Evolutionary conservation across 2,113 vertebrate genomes (phyloP).

Genomic region (Smithornis capensis): DNA sequence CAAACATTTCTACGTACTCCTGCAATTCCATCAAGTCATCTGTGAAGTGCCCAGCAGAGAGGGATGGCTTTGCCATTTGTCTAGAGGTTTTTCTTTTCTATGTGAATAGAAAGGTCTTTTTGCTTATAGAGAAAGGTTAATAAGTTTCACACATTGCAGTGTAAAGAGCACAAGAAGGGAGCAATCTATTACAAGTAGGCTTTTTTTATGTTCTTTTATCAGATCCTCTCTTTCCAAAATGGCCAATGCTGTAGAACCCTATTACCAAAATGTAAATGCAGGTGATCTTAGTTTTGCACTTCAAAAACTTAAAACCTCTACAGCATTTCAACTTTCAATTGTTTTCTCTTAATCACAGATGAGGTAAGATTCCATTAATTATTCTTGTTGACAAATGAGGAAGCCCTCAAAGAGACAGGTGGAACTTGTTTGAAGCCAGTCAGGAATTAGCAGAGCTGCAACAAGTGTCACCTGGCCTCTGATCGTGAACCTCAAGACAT

Average conservation of each 20-base stretch:
- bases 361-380: background rate
- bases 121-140: background rate
- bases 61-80: background rate
- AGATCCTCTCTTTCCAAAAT: background rate
- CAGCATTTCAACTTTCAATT: background rate
- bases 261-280: background rate
- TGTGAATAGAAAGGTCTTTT: background rate
- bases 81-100: background rate
- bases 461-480: background rate
- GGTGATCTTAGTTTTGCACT: background rate
- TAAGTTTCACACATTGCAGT: background rate
- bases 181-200: background rate
- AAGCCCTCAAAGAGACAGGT: background rate
- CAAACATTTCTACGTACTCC: background rate
- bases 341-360: background rate
- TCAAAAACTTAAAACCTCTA: background rate
- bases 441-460: background rate
- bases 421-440: background rate
- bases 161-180: background rate
- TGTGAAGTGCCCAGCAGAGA: background rate
- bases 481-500: background rate
- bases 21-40: background rate
- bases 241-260: background rate
- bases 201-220: background rate
- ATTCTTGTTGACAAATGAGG: background rate